Conservation (phyloP, 2,113 vertebrate species). For the Ictalurus furcatus region DNA sequence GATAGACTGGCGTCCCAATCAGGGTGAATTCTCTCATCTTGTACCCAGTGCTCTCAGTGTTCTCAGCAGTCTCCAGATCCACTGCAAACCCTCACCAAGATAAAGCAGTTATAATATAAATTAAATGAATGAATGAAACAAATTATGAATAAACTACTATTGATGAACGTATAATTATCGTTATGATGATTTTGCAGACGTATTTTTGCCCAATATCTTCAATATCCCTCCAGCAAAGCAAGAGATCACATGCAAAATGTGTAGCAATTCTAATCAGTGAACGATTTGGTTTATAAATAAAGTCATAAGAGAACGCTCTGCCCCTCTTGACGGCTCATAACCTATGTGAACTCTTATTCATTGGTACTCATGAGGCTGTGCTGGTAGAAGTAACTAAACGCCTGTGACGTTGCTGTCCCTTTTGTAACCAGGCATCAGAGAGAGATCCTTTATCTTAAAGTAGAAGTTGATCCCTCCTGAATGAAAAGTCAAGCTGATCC, state of each 20-base stretch:
- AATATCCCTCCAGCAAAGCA: neutral
- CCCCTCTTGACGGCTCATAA: neutral
- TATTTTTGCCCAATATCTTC: neutral
- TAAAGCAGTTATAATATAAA: neutral
- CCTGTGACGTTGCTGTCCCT: neutral
- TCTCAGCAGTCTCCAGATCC: neutral
- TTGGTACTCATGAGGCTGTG: neutral
- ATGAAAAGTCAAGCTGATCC: slow-evolving; percentile 40
- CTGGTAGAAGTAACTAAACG: neutral
- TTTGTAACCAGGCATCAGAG: neutral
- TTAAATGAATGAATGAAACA: neutral
- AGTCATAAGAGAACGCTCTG: neutral
- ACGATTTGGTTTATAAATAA: neutral
- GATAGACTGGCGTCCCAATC: neutral
- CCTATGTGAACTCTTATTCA: neutral
- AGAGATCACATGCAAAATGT: neutral
- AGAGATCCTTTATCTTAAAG: neutral
- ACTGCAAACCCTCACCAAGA: neutral
- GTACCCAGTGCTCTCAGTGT: neutral
- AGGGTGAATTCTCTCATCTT: neutral
- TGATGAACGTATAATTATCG: neutral
- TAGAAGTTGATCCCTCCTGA: neutral
- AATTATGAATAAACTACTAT: neutral
- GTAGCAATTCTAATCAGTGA: neutral
- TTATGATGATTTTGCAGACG: neutral